phyloP scores from a whole-genome alignment of 37 sponge, comb jelly and placozoan genomes.

The Bolinopsis microptera region DNA sequence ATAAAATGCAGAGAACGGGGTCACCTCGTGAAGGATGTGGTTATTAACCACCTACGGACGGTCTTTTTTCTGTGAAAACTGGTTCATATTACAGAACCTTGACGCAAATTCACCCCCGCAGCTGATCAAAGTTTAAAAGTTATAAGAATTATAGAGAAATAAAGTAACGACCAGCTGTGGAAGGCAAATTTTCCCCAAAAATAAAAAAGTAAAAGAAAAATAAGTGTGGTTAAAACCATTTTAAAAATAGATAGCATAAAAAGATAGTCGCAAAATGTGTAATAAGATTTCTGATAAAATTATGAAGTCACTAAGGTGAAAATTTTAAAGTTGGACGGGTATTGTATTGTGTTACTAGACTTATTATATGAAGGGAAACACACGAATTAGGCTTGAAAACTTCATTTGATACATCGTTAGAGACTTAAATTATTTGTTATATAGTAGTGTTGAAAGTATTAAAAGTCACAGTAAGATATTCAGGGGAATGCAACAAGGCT shows the following conservation, averaged over 20 bases:
- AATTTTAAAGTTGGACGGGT: too few species aligned
- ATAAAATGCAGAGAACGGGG: background rate
- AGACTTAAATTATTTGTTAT: too few species aligned
- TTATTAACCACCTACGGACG: background rate
- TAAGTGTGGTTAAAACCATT: background rate
- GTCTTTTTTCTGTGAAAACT: background rate
- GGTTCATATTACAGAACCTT: background rate
- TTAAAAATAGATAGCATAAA: background rate
- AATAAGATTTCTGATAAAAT: too few species aligned
- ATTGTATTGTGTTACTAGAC: too few species aligned
- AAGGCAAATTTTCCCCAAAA: background rate
- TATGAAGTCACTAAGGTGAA: too few species aligned
- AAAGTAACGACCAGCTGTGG: background rate
- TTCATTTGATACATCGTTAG: too few species aligned
- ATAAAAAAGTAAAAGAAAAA: background rate
- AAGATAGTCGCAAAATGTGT: too few species aligned
- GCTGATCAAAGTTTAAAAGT: background rate
- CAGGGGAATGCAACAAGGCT: too few species aligned
- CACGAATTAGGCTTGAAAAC: too few species aligned
- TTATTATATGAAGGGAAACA: too few species aligned
- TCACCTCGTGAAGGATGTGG: background rate
- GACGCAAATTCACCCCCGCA: background rate
- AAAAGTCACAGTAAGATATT: too few species aligned
- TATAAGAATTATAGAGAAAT: background rate
- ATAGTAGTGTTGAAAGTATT: too few species aligned